These are phyloP conservation scores for Ptychadena robeensis DNA, from an alignment of 2,797 vertebrate genomes.

Conservation along the genomic window DNA sequence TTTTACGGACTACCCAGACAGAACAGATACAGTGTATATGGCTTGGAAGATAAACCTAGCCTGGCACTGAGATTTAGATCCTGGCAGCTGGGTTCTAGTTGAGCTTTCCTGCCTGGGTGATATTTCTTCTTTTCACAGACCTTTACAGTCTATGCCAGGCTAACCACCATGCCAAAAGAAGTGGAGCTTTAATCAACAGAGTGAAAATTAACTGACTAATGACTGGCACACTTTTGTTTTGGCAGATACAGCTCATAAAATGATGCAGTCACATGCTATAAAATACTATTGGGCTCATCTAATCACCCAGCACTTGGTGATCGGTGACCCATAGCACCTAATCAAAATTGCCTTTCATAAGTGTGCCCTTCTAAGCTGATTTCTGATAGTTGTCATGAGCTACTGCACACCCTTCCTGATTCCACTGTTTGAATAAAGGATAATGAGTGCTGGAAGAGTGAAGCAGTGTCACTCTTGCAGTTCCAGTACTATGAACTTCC, in stretches of 20 bases:
- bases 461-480: background rate
- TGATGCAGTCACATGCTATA: background rate
- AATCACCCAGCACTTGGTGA: background rate
- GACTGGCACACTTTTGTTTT: background rate
- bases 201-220: conserved; percentile 13
- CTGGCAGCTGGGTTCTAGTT: conserved; percentile 13
- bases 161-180: conserved; percentile 17
- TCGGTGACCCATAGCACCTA: background rate
- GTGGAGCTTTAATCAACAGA: background rate
- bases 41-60: conserved; percentile 29
- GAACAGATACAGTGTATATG: conserved; percentile 7
- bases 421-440: background rate
- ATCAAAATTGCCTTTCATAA: background rate
- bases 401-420: background rate
- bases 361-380: background rate
- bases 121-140: conserved; percentile 34
- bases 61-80: conserved; percentile 20
- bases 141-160: conserved; percentile 14
- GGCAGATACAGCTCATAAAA: conserved; percentile 1
- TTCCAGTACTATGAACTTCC: background rate
- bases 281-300: conserved; percentile 2
- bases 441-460: background rate
- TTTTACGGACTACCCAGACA: conserved; percentile 42
- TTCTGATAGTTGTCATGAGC: background rate
- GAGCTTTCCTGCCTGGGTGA: conserved; percentile 21